phyloP scores from a whole-genome alignment of 2,113 vertebrate species.

The Struthio camelus region DNA sequence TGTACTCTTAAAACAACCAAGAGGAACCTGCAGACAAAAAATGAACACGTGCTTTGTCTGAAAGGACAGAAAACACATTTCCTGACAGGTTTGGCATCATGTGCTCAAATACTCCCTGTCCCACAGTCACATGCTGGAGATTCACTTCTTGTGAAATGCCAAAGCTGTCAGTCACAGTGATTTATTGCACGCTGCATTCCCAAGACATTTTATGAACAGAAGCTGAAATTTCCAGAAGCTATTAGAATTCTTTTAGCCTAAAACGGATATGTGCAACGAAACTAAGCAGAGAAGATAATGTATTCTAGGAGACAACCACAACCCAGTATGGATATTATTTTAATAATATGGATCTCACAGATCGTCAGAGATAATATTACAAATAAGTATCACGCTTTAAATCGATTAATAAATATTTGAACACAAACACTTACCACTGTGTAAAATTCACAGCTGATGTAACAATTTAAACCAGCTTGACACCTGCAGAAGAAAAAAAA shows the following conservation, averaged over 20 bases:
- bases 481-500: not conserved
- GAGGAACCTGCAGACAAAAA: not conserved
- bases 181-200: conserved; percentile 19
- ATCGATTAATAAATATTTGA: conserved; percentile 60
- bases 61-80: conserved; percentile 27
- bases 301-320: conserved; percentile 19
- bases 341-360: conserved; percentile 10
- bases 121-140: not conserved
- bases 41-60: conserved; percentile 3
- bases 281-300: conserved; percentile 12
- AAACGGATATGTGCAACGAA: conserved; percentile 28
- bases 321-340: conserved; percentile 6
- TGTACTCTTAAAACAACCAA: not conserved
- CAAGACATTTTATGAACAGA: conserved; percentile 21
- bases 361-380: conserved; percentile 29
- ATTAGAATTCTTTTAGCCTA: conserved; percentile 34
- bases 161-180: conserved; percentile 41
- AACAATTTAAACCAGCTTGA: conserved; percentile 43
- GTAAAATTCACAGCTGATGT: not conserved
- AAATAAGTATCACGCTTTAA: conserved; percentile 30
- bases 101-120: not conserved
- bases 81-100: conserved; percentile 16
- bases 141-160: conserved; percentile 20
- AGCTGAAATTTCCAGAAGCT: conserved; percentile 24
- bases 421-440: not conserved